Percentiles rank a stretch among this genome's conserved stretches.
Evolutionary conservation across 1,140 invertebrate species (phyloP).

Genomic region (Ceratosolen solmsi): DNA sequence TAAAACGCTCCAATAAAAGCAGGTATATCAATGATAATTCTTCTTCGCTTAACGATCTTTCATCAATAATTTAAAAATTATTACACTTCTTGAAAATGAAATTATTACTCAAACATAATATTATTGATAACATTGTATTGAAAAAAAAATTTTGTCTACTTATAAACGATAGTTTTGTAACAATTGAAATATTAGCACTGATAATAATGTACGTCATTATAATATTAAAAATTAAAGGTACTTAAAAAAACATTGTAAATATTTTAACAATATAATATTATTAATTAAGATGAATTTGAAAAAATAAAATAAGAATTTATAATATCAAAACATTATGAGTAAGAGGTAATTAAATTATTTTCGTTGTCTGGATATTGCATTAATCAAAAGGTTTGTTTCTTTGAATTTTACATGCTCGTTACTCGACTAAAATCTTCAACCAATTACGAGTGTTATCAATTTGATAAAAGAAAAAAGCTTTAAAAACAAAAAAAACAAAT

Average conservation of each 20-base stretch:
- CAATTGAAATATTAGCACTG: not conserved
- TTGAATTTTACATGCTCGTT: too few species aligned
- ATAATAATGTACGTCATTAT: not conserved
- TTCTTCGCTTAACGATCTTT: not conserved
- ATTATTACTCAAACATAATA: not conserved
- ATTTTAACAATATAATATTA: not conserved
- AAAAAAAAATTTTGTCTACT: not conserved
- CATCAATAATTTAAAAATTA: not conserved
- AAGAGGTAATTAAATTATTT: too few species aligned
- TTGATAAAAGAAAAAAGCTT: too few species aligned
- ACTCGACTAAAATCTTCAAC: too few species aligned
- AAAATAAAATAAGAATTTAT: not conserved
- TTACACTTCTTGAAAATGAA: not conserved
- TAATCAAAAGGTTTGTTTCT: too few species aligned
- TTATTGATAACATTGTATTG: not conserved
- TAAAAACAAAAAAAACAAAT: too few species aligned
- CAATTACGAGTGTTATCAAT: too few species aligned
- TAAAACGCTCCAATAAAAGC: not conserved
- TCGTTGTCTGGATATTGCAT: too few species aligned
- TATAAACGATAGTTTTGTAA: not conserved
- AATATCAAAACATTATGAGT: not conserved
- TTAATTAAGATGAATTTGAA: constrained; percentile 35
- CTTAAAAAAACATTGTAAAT: constrained; percentile 9
- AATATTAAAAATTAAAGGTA: not conserved
- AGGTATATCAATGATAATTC: not conserved